phyloP scores from a whole-genome alignment of 1,140 invertebrate genomes.

The Microplitis mediator region DNA sequence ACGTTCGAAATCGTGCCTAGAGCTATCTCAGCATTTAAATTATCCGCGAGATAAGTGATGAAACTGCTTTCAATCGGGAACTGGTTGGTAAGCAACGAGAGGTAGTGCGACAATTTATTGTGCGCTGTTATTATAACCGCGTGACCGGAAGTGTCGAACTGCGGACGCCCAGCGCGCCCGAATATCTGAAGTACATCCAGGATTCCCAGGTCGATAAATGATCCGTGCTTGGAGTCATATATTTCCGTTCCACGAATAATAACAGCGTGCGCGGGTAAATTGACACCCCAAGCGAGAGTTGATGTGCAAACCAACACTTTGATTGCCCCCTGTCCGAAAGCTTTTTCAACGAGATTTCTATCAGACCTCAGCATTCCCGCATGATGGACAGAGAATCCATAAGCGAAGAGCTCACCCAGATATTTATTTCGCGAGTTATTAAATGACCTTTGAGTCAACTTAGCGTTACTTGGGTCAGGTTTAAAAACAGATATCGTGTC shows the following conservation, averaged over 20 bases:
- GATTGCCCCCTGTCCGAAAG: slow-evolving; percentile 86
- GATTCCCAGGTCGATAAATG: slow-evolving; percentile 94
- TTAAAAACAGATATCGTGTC: slow-evolving; percentile 74
- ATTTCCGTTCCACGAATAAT: slow-evolving; percentile 98
- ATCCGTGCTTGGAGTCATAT: slow-evolving; percentile 94
- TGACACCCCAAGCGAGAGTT: slow-evolving; percentile 99
- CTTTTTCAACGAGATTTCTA: slow-evolving; percentile 84
- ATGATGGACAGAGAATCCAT: slow-evolving; percentile 95
- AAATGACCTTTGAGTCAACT: slow-evolving; percentile 69
- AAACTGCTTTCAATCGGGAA: slow-evolving; percentile 99
- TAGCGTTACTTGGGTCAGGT: slow-evolving; percentile 66
- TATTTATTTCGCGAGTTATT: slow-evolving; percentile 76
- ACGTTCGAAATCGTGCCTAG: slow-evolving; percentile 95
- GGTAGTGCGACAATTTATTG: slow-evolving; percentile 91
- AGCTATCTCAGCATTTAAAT: slow-evolving; percentile 96
- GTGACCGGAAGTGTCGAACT: slow-evolving; percentile 89
- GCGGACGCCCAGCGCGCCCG: slow-evolving; percentile 94
- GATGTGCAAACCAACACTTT: slow-evolving; percentile 96
- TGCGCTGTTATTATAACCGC: slow-evolving; percentile 96
- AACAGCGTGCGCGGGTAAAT: slow-evolving; percentile 96
- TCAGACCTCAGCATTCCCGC: slow-evolving; percentile 91
- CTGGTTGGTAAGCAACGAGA: slow-evolving; percentile 93
- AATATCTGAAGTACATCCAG: slow-evolving; percentile 99
- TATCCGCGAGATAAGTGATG: slow-evolving; percentile 88
- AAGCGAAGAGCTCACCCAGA: slow-evolving; percentile 80